A percentile compares a stretch with the other conserved stretches of the same genome.
phyloP scores from a whole-genome alignment of 2,113 vertebrate genomes.

The Cromileptes altivelis region DNA sequence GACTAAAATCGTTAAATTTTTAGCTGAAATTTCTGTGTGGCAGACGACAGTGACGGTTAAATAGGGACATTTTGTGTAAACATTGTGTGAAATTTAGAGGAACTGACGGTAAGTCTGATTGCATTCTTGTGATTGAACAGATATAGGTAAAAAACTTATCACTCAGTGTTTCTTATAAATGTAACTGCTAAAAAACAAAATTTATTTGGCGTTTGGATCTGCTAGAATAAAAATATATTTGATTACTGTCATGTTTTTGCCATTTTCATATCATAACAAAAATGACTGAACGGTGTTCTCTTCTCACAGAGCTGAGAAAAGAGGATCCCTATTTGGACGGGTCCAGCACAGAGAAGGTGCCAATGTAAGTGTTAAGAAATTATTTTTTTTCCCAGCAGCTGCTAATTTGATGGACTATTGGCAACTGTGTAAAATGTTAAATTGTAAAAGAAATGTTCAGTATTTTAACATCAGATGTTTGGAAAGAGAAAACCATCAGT shows the following conservation, averaged over 20 bases:
- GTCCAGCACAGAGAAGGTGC: slow-evolving; percentile 76
- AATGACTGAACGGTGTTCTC: neutral
- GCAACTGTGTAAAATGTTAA: neutral
- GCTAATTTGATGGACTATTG: neutral
- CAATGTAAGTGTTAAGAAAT: slow-evolving; percentile 74
- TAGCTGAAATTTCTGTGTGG: neutral
- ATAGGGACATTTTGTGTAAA: neutral
- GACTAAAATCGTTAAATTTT: too few relatives aligned
- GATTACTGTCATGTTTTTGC: neutral
- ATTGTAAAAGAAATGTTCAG: neutral
- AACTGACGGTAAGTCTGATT: neutral
- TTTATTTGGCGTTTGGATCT: neutral
- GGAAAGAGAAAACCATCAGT: neutral
- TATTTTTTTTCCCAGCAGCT: neutral
- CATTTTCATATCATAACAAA: neutral
- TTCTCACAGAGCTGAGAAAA: slow-evolving; percentile 57
- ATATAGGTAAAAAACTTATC: neutral
- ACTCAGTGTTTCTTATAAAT: neutral
- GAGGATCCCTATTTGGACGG: slow-evolving; percentile 75
- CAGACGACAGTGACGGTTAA: neutral
- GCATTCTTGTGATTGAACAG: neutral
- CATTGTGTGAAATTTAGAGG: neutral
- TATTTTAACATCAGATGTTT: neutral
- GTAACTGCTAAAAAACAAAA: neutral
- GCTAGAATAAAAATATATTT: neutral